Evolutionary conservation across 2,113 vertebrate genomes (phyloP).

Genomic region (Dasyurus viverrinus): DNA sequence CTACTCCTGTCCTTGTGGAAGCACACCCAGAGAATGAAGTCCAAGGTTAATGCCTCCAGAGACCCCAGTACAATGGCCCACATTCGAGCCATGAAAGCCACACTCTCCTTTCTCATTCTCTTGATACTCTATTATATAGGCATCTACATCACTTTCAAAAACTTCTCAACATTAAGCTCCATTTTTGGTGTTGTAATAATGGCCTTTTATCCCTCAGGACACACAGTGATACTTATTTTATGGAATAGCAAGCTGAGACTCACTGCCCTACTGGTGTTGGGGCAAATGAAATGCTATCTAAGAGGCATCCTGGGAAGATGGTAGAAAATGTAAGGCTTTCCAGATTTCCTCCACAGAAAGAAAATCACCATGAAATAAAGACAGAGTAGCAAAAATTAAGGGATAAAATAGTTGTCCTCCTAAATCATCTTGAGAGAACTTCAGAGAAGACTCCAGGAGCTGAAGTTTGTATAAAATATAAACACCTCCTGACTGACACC

Average conservation of each 20-base stretch:
- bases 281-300: neutral
- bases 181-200: neutral
- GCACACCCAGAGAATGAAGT: neutral
- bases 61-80: neutral
- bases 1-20: neutral
- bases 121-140: neutral
- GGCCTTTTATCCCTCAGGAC: neutral
- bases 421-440: too few relatives aligned
- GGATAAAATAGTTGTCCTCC: too few relatives aligned
- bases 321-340: too few relatives aligned
- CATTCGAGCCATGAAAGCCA: neutral
- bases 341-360: too few relatives aligned
- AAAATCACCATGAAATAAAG: too few relatives aligned
- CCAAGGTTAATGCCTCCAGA: neutral
- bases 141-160: neutral
- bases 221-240: constrained; percentile 1
- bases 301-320: neutral
- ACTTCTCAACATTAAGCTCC: neutral
- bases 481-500: too few relatives aligned
- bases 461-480: too few relatives aligned
- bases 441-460: too few relatives aligned
- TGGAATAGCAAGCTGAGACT: constrained; percentile 4
- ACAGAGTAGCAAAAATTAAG: too few relatives aligned
- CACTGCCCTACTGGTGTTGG: neutral
- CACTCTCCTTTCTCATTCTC: constrained; percentile 8